phyloP scores from a whole-genome alignment of 2,113 vertebrate genomes.

The Gymnogyps californianus region DNA sequence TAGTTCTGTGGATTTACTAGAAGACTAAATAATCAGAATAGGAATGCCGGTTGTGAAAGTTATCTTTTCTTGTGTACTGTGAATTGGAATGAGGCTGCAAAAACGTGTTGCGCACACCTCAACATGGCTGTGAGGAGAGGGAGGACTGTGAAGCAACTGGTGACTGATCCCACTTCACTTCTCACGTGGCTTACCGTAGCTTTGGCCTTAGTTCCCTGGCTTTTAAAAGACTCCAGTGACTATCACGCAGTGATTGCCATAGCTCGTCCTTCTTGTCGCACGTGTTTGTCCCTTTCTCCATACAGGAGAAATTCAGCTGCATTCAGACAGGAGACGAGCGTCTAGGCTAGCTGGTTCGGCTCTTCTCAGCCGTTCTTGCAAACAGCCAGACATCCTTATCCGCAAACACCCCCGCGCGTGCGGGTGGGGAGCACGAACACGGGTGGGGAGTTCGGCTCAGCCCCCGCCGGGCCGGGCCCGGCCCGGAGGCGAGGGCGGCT shows the following conservation, averaged over 20 bases:
- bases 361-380: not conserved
- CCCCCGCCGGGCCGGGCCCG: not conserved
- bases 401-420: too few relatives aligned
- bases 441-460: not conserved
- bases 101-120: rapidly evolving
- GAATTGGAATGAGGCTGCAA: not conserved
- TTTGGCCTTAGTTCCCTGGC: not conserved
- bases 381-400: rapidly evolving
- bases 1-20: not conserved
- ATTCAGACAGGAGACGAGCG: rapidly evolving
- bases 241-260: rapidly evolving
- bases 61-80: not conserved
- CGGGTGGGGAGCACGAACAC: too few relatives aligned
- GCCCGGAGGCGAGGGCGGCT: not conserved
- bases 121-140: not conserved
- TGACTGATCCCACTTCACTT: rapidly evolving
- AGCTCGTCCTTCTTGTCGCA: rapidly evolving
- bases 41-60: not conserved
- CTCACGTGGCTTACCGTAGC: rapidly evolving
- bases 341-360: rapidly evolving
- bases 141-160: not conserved
- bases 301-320: not conserved
- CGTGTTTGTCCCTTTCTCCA: too few relatives aligned
- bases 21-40: not conserved
- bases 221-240: rapidly evolving